phyloP scores from a whole-genome alignment of 2,113 vertebrate species.

The Vidua chalybeata region DNA sequence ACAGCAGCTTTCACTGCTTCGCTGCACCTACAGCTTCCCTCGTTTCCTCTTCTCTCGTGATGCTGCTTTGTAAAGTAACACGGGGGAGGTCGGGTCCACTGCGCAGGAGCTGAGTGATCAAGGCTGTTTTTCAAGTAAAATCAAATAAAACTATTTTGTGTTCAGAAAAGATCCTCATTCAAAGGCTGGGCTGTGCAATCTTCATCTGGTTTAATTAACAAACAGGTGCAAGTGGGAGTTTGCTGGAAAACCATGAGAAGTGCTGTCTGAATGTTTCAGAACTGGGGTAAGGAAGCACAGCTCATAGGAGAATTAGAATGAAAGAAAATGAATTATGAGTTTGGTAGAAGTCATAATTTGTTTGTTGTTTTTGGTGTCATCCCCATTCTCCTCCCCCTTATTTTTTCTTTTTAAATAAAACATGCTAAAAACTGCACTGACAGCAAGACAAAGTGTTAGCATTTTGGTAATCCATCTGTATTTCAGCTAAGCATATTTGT shows the following conservation, averaged over 20 bases:
- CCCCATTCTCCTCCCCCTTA: neutral
- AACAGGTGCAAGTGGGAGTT: neutral
- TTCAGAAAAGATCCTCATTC: neutral
- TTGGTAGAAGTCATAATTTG: neutral
- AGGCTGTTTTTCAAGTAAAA: neutral
- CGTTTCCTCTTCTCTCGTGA: fast-evolving
- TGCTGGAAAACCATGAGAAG: neutral
- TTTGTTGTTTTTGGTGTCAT: neutral
- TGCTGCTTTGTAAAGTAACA: neutral
- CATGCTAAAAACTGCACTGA: neutral
- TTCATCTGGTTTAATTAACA: neutral
- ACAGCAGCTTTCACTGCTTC: neutral
- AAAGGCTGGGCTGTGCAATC: neutral
- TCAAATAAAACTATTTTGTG: neutral
- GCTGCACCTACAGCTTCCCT: neutral
- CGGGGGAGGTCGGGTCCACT: fast-evolving
- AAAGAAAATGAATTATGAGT: slow-evolving; percentile 49
- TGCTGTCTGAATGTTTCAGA: slow-evolving; percentile 6
- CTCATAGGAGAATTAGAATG: neutral
- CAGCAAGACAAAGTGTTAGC: neutral
- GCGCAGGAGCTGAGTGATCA: neutral
- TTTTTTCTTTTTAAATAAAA: neutral
- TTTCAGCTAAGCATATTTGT: slow-evolving; percentile 18
- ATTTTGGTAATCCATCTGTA: slow-evolving; percentile 18
- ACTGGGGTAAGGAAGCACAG: neutral